Evolutionary conservation across 2,888 invertebrate genomes (phyloP).

Genomic region (Pseudanteris insignis): DNA sequence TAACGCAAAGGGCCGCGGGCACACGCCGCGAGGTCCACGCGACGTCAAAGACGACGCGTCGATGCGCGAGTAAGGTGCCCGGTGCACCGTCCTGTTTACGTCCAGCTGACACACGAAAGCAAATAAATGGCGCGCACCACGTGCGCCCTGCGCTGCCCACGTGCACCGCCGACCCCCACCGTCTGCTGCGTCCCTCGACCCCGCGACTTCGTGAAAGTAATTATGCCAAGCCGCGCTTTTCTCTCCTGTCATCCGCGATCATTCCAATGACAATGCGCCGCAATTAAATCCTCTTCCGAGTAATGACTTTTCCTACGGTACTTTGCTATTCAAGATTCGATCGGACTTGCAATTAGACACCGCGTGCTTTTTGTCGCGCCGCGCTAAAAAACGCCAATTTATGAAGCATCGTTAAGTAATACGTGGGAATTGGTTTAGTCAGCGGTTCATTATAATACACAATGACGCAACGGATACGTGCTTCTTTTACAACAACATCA

Average conservation of each 20-base stretch:
- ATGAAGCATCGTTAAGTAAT: too few species aligned
- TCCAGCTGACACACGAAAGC: conserved; percentile 37
- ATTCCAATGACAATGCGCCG: conserved; percentile 20
- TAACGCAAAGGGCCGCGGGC: conserved; percentile 44
- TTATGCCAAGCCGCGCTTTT: conserved; percentile 11
- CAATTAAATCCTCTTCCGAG: conserved; percentile 13
- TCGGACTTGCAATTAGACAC: too few species aligned
- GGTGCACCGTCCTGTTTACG: too few species aligned
- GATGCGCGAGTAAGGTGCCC: too few species aligned
- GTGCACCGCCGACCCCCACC: conserved; percentile 21
- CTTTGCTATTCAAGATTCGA: background rate
- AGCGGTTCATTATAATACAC: too few species aligned
- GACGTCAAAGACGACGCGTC: conserved; percentile 46
- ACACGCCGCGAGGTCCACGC: too few species aligned
- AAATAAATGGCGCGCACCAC: conserved; percentile 30
- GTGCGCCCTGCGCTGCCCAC: conserved; percentile 18
- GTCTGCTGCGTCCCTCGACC: conserved; percentile 17
- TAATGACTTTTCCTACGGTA: conserved; percentile 3
- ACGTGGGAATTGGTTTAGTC: too few species aligned
- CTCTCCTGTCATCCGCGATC: conserved; percentile 20
- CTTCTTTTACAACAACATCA: too few species aligned
- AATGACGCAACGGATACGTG: too few species aligned
- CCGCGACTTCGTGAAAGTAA: conserved; percentile 23
- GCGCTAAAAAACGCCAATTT: too few species aligned
- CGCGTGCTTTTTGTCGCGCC: too few species aligned